Percentiles rank a stretch among this genome's conserved stretches.
Evolutionary conservation across 2,113 vertebrate species (phyloP).

Genomic region (Datnioides undecimradiatus): DNA sequence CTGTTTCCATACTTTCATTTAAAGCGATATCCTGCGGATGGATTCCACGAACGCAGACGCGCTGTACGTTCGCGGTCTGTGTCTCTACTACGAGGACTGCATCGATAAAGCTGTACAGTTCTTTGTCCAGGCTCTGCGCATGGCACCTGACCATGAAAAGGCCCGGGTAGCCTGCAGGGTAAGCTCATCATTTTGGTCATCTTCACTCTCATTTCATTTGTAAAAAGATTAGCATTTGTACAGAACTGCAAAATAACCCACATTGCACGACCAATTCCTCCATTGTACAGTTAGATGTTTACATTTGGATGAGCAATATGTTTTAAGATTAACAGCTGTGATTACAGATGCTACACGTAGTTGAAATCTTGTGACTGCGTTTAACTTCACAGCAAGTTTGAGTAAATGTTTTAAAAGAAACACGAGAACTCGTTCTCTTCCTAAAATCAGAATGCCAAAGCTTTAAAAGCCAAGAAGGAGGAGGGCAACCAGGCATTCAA

Average conservation of each 20-base stretch:
- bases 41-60: slow-evolving; percentile 95
- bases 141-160: slow-evolving; percentile 97
- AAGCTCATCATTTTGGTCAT: slow-evolving; percentile 41
- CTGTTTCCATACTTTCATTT: background rate
- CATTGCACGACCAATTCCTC: no score
- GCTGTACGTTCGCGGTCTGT: slow-evolving; percentile 93
- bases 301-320: no score
- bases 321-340: no score
- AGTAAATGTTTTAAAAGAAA: background rate
- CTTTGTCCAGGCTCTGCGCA: slow-evolving; percentile 95
- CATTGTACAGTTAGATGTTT: no score
- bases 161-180: slow-evolving; percentile 94
- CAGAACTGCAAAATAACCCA: no score
- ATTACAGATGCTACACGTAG: no score
- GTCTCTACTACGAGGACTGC: slow-evolving; percentile 97
- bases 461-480: slow-evolving; percentile 96
- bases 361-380: background rate
- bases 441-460: slow-evolving; percentile 92
- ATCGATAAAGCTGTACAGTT: slow-evolving; percentile 97
- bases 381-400: background rate
- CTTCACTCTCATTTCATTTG: background rate
- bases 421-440: background rate
- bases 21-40: slow-evolving; percentile 93
- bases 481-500: slow-evolving; percentile 96
- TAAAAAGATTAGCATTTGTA: no score